phyloP scores from a whole-genome alignment of 2,888 invertebrate genomes.

The Phoenoteleia sp. region DNA sequence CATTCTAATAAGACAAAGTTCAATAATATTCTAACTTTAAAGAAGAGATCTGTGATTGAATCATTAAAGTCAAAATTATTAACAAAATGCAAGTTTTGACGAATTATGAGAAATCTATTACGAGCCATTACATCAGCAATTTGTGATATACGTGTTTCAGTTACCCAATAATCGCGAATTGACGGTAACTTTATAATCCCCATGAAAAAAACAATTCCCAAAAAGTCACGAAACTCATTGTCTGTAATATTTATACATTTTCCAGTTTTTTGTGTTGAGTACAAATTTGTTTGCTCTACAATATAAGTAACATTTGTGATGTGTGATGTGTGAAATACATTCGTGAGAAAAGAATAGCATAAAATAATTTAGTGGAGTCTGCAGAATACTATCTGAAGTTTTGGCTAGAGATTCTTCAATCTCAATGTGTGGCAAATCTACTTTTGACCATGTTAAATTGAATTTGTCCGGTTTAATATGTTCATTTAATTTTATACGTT shows the following conservation, averaged over 20 bases:
- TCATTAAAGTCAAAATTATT: background rate
- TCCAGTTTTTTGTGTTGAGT: constrained; percentile 4
- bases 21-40: background rate
- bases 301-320: too few relatives aligned
- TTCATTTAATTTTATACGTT: too few relatives aligned
- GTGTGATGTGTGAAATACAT: too few relatives aligned
- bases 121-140: background rate
- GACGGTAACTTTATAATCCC: background rate
- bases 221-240: background rate
- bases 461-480: too few relatives aligned
- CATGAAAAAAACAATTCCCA: background rate
- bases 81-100: constrained; percentile 3
- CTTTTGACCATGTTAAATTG: too few relatives aligned
- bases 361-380: too few relatives aligned
- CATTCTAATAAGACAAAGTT: background rate
- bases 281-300: background rate
- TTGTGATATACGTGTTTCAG: background rate
- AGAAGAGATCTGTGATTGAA: background rate
- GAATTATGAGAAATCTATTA: background rate
- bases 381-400: too few relatives aligned
- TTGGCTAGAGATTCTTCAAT: too few relatives aligned
- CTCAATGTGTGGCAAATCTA: too few relatives aligned
- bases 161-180: constrained; percentile 1
- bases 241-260: background rate
- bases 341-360: too few relatives aligned